Evolutionary conservation across 2,113 vertebrate species (phyloP).

Genomic region (Tragelaphus buxtoni): DNA sequence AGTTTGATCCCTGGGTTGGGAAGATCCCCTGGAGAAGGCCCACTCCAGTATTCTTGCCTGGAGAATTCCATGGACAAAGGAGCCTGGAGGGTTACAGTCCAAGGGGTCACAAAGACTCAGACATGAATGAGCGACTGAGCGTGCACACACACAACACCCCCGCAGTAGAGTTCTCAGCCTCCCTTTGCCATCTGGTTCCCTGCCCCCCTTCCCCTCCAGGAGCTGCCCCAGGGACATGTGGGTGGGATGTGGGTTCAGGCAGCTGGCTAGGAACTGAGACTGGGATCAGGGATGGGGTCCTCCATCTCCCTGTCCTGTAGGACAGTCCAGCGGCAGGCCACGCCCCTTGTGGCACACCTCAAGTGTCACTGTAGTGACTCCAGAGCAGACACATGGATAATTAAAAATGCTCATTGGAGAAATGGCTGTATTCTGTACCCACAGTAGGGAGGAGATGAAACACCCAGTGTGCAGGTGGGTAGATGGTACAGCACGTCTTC

Average conservation of each 20-base stretch:
- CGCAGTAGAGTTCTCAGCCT: not conserved
- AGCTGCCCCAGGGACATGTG: not conserved
- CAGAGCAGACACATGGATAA: not conserved
- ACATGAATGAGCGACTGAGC: not conserved
- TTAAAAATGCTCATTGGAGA: not conserved
- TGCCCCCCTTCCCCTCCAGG: not conserved
- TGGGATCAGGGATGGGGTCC: not conserved
- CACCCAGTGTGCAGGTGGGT: accelerated
- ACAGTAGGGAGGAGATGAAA: not conserved
- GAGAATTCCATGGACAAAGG: not conserved
- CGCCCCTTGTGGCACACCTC: accelerated
- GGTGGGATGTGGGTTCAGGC: not conserved
- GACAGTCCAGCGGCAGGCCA: not conserved
- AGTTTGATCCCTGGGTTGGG: not conserved
- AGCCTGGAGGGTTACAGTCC: not conserved
- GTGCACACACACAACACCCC: not conserved
- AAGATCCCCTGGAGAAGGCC: not conserved
- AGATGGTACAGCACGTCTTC: not conserved
- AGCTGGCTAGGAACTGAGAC: not conserved
- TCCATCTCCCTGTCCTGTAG: not conserved
- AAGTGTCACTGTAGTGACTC: accelerated
- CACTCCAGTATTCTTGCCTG: not conserved
- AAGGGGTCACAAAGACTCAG: not conserved
- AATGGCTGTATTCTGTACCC: not conserved
- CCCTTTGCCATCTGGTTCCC: not conserved